phyloP scores from a whole-genome alignment of 2,113 vertebrate genomes.

The Brachyhypopomus gauderio region DNA sequence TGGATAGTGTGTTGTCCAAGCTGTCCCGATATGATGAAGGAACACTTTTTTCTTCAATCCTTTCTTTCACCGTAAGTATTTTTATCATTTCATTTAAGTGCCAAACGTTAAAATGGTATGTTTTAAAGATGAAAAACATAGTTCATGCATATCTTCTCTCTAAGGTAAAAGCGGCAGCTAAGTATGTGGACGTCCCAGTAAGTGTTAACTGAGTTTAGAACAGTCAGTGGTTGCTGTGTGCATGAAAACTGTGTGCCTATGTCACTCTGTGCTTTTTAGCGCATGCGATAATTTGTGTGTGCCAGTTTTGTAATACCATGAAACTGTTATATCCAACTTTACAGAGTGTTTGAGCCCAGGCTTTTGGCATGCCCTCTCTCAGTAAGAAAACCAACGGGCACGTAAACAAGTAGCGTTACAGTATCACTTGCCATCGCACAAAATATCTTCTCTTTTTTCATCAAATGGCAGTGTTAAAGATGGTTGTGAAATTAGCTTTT shows the following conservation, averaged over 20 bases:
- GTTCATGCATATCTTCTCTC: slow-evolving; percentile 63
- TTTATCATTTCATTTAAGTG: slow-evolving; percentile 27
- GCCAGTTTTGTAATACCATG: slow-evolving; percentile 50
- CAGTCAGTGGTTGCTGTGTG: slow-evolving; percentile 26
- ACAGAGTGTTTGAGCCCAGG: slow-evolving; percentile 38
- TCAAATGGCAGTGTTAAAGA: slow-evolving; percentile 34
- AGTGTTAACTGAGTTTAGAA: slow-evolving; percentile 69
- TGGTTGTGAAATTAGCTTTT: slow-evolving; percentile 24
- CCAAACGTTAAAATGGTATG: slow-evolving; percentile 4
- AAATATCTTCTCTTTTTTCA: slow-evolving; percentile 44
- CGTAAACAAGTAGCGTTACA: slow-evolving; percentile 35
- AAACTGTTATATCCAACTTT: slow-evolving; percentile 48
- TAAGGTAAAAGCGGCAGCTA: slow-evolving; percentile 96
- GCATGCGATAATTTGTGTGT: slow-evolving; percentile 41
- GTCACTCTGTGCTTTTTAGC: slow-evolving; percentile 31
- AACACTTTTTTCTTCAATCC: slow-evolving; percentile 94
- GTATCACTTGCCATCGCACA: slow-evolving; percentile 28
- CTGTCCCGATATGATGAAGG: slow-evolving; percentile 96
- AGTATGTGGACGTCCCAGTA: slow-evolving; percentile 96
- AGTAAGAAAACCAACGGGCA: slow-evolving; percentile 32
- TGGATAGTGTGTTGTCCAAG: slow-evolving; percentile 90
- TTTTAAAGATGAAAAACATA: slow-evolving; percentile 3
- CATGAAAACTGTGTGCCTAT: slow-evolving; percentile 36
- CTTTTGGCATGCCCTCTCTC: slow-evolving; percentile 45
- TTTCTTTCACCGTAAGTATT: slow-evolving; percentile 95